phyloP scores from a whole-genome alignment of 2,113 vertebrate genomes.

The Actenoides lindsayi region DNA sequence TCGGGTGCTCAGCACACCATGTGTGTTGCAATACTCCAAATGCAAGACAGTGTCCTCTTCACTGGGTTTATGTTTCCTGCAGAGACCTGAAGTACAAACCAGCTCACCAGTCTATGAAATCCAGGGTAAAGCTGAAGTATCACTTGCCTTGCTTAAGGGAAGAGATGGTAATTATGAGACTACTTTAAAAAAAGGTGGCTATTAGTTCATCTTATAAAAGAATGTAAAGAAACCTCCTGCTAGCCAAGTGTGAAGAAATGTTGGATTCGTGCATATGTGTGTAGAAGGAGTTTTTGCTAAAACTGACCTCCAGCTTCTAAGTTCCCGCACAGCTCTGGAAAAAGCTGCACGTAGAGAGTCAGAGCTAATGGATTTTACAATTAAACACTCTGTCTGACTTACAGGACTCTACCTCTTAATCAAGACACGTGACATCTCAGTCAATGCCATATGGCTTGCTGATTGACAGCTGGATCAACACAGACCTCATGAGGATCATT shows the following conservation, averaged over 20 bases:
- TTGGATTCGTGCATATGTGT: neutral
- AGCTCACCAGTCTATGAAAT: neutral
- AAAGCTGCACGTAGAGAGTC: neutral
- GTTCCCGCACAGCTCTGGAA: neutral
- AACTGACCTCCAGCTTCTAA: neutral
- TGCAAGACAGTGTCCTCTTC: neutral
- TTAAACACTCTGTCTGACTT: neutral
- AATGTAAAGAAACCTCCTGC: neutral
- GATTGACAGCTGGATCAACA: neutral
- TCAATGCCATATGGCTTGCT: neutral
- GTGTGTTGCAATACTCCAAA: neutral
- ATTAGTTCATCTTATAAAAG: neutral
- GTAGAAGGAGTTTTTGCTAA: neutral
- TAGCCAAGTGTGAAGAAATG: neutral
- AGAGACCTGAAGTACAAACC: neutral
- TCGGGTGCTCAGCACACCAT: neutral
- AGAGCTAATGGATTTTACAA: neutral
- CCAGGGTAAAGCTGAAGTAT: neutral
- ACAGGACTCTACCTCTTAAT: neutral
- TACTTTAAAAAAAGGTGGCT: neutral
- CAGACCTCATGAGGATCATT: neutral
- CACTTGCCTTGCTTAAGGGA: neutral
- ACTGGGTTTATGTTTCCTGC: neutral
- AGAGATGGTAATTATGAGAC: neutral
- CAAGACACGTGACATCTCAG: neutral